Base-by-base conservation (phyloP, 2,888 invertebrate species). In the Cerastoderma edule region DNA sequence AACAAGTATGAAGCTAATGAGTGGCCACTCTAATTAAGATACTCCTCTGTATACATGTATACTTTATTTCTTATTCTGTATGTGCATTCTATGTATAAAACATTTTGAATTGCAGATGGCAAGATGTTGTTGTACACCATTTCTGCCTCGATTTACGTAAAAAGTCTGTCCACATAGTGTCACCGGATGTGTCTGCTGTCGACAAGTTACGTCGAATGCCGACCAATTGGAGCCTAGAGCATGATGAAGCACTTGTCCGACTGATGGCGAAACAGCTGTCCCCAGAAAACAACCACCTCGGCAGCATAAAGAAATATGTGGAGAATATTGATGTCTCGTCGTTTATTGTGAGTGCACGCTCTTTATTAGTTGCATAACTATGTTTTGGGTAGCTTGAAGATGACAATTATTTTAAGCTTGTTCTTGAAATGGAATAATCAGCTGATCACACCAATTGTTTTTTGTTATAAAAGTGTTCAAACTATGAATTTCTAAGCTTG, bases 241-340 rank as follows among this genome's bases (percentile, higher is more conserved):
- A 90, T 74, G 92, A 92, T 79, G 92, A 91, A 67, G 88, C 90
- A 19, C 82, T 92, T 22, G 91, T 90, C 0, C 85, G 89, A 53
- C 86, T 92, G 50, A 89, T 92, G 83, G 86, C 89, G 1, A 88
- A 89, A 72, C 87, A 89, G 67, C 76, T 89, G 19, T 88, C 89
- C 24, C 86, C 86, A 27, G 90, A 90, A 65, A 88, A 89, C 78
- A 89, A 90, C 56, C 87, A 90, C 33, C 82, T 92, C 22, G 92
- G 92, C 32, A 89, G 85, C 64, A 88, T 92, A 28, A 89, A 89
- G 68, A 89, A 89, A 67, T 91, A 88, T 84, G 92, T 92, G 56
- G 92, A 92, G 66, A 85, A 89, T 48, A 87, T 92, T 32, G 89
- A 90, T 71, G 91, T 92, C n/a, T 92, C 92, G 1, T 87, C 91